A percentile compares a stretch with the other conserved stretches of the same genome.
phyloP scores from a whole-genome alignment of 2,113 vertebrate species.

The Psittacus erithacus region DNA sequence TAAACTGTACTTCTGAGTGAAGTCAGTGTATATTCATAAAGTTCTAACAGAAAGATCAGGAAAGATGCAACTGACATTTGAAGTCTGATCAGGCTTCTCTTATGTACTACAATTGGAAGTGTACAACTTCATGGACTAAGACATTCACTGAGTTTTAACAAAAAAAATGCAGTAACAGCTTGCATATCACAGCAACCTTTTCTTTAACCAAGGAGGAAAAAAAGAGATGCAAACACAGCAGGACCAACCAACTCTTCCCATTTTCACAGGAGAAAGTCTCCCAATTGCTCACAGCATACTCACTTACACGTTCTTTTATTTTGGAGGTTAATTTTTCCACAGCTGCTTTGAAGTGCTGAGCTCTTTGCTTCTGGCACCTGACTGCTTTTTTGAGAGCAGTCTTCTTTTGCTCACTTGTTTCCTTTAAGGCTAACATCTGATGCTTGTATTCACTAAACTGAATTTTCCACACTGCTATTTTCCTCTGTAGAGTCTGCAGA shows the following conservation, averaged over 20 bases:
- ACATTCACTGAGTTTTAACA: not conserved
- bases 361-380: slow-evolving; percentile 79
- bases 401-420: slow-evolving; percentile 74
- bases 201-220: not conserved
- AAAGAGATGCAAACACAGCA: not conserved
- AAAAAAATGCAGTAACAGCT: not conserved
- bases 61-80: not conserved
- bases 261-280: not conserved
- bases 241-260: not conserved
- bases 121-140: not conserved
- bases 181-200: not conserved
- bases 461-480: slow-evolving; percentile 76
- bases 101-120: not conserved
- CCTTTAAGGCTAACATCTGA: slow-evolving; percentile 67
- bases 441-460: slow-evolving; percentile 70
- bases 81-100: not conserved
- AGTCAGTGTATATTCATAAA: not conserved
- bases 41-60: not conserved
- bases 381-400: slow-evolving; percentile 80
- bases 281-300: not conserved
- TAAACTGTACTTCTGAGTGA: not conserved
- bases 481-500: slow-evolving; percentile 80
- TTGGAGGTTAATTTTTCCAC: slow-evolving; percentile 76
- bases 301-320: slow-evolving; percentile 80
- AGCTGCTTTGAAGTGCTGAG: slow-evolving; percentile 76